Evolutionary conservation across 2,113 vertebrate genomes (phyloP).

Genomic region (Ceyx cyanopectus): DNA sequence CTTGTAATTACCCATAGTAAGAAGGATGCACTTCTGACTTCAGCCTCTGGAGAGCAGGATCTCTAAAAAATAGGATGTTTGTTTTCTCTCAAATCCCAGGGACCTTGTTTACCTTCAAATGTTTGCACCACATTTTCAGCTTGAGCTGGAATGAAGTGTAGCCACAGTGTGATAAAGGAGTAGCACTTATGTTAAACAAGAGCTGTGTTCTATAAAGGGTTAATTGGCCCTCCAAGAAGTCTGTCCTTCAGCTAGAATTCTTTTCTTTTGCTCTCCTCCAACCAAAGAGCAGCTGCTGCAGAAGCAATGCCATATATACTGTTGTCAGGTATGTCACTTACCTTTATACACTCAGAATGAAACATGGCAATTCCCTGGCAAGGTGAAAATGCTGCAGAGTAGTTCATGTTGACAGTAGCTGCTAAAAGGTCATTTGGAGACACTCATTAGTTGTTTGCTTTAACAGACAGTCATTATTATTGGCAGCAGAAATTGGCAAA

Average conservation of each 20-base stretch:
- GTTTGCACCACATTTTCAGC: neutral
- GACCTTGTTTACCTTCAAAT: neutral
- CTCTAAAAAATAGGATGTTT: neutral
- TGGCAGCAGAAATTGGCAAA: constrained; percentile 40
- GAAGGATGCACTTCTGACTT: neutral
- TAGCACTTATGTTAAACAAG: neutral
- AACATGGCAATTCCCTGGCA: neutral
- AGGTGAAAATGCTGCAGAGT: neutral
- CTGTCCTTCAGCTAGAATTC: neutral
- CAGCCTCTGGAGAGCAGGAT: neutral
- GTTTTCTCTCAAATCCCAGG: neutral
- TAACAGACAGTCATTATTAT: constrained; percentile 49
- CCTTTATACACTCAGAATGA: neutral
- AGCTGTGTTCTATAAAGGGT: neutral
- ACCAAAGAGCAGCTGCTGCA: neutral
- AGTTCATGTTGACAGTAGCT: constrained; percentile 20
- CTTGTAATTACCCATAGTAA: neutral
- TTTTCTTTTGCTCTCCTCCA: neutral
- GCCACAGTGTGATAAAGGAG: neutral
- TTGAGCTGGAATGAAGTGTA: neutral
- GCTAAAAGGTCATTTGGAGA: constrained; percentile 45
- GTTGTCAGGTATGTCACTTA: neutral
- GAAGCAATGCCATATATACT: neutral
- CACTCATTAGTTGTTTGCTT: constrained; percentile 41
- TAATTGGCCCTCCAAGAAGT: neutral